phyloP scores from a whole-genome alignment of 2,888 invertebrate genomes.

The Pseudanteris insignis region DNA sequence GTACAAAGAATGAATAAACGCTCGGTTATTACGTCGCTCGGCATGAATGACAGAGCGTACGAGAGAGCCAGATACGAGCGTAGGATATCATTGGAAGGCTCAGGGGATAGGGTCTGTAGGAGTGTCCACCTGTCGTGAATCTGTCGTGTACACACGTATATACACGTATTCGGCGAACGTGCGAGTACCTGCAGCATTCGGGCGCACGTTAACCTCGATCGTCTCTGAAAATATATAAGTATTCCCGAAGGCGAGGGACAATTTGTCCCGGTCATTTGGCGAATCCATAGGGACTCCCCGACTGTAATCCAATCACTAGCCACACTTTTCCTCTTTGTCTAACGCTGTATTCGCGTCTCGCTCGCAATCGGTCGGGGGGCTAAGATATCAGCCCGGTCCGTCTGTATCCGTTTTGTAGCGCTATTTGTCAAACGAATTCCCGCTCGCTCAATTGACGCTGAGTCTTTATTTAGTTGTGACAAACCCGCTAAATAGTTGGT shows the following conservation, averaged over 20 bases:
- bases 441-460: conserved; percentile 30
- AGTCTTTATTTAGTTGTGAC: conserved; percentile 36
- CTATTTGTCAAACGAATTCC: conserved; percentile 40
- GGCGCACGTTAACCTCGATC: conserved; percentile 45
- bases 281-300: conserved; percentile 66
- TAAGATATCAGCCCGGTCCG: conserved; percentile 28
- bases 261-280: conserved; percentile 68
- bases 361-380: conserved; percentile 11
- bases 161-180: conserved; percentile 15
- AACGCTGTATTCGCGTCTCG: conserved; percentile 20
- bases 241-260: conserved; percentile 67
- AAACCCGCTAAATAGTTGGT: conserved; percentile 39
- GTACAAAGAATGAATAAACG: conserved; percentile 55
- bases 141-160: conserved; percentile 31
- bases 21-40: conserved; percentile 51
- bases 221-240: conserved; percentile 62
- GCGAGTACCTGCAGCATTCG: conserved; percentile 40
- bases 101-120: conserved; percentile 12
- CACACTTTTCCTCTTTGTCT: conserved; percentile 58
- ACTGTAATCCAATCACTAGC: conserved; percentile 67
- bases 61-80: background rate
- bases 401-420: conserved; percentile 38
- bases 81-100: background rate
- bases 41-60: conserved; percentile 35
- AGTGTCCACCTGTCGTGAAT: conserved; percentile 43